Evolutionary conservation across 2,797 vertebrate genomes (phyloP), one percentile per base, ranked within the genome.

Genomic region (Hyperoplus immaculatus): DNA sequence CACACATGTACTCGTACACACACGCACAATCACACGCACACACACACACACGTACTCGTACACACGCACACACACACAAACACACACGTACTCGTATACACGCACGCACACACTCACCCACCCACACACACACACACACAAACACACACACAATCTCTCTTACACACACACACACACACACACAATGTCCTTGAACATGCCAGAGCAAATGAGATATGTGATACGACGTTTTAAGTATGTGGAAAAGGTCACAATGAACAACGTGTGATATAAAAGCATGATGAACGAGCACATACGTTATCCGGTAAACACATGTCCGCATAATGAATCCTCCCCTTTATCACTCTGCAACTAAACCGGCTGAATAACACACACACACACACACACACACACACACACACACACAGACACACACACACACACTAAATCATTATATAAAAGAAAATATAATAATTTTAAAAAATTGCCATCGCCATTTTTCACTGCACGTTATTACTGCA

Each of bases 321-420:
- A 50, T 36, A 72, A 75, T 77, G 72, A 57, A 65, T 71, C 64
- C 43, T 78, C 78, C 57, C 73, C 60, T 87, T 62, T 62, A 21
- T 2, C 39, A 12, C 14, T 76, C 63, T 15, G 38, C 39, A 66
- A 14, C 6, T 69, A 70, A 71, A 76, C 16, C 1, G 14, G 11
- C 53, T 56, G 18, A 66, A 74, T 43, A 75, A 78, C 15, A 29
- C 29, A 29, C 29, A 29, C 29, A 29, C 29, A 29, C 29, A 29
- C 29, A 29, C 29, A 29, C 29, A 29, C 29, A 29, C 29, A 29
- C 29, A 29, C 29, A 29, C 29, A 29, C 29, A 29, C 29, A 29
- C 29, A 29, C 2, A 29, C 29, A 29, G 3, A 29, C 21, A 21
- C 21, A 21, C 21, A 21, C 21, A 21, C 21, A 21, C 21, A 21